phyloP scores from a whole-genome alignment of 2,888 invertebrate species.

The Hylaea fasciaria region DNA sequence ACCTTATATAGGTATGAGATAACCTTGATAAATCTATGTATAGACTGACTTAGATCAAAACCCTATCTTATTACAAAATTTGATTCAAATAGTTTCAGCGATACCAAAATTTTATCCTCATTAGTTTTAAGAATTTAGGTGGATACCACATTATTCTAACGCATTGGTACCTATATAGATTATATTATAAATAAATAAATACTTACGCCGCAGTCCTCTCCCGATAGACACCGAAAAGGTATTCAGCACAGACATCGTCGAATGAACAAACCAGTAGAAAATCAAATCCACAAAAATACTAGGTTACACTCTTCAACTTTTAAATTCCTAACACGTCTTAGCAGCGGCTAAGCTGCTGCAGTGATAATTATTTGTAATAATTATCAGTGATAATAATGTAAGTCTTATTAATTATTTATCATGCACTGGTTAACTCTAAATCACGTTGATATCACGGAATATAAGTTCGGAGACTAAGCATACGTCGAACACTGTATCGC shows the following conservation, averaged over 20 bases:
- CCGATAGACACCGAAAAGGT: conserved; percentile 75
- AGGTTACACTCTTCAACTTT: conserved; percentile 42
- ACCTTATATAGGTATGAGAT: too few relatives aligned
- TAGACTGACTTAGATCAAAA: too few relatives aligned
- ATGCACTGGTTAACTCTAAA: conserved; percentile 23
- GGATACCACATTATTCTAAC: neutral
- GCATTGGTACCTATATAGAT: too few relatives aligned
- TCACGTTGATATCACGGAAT: conserved; percentile 32
- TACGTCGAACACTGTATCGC: conserved; percentile 38
- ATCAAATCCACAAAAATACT: conserved; percentile 35
- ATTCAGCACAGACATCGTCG: conserved; percentile 73
- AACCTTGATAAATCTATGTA: too few relatives aligned
- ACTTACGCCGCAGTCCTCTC: conserved; percentile 74
- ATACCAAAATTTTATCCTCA: too few relatives aligned
- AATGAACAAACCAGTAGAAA: conserved; percentile 7
- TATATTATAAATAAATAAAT: conserved; percentile 22
- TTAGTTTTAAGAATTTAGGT: too few relatives aligned
- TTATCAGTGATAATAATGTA: too few relatives aligned
- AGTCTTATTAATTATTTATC: conserved; percentile 16
- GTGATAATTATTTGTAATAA: too few relatives aligned
- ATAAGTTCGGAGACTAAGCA: conserved; percentile 31
- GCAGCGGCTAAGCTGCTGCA: neutral
- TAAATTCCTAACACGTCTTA: conserved; percentile 3
- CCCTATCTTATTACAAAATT: too few relatives aligned
- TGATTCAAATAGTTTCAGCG: too few relatives aligned